Evolutionary conservation across 2,113 vertebrate genomes (phyloP).

Genomic region (Psephotus haematonotus): DNA sequence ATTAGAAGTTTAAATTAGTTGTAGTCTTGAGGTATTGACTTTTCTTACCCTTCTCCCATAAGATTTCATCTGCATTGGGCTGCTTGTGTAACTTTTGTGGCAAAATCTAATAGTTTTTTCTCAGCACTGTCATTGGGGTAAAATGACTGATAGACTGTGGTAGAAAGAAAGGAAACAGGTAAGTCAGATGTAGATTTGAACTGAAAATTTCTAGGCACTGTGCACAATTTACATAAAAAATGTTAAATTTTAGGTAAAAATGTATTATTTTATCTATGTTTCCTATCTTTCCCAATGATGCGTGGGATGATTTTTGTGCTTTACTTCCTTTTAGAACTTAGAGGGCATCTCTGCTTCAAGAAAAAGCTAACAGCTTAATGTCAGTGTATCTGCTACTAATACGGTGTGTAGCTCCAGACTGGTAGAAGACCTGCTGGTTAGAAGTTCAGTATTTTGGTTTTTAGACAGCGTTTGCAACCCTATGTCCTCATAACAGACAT

Average conservation of each 20-base stretch:
- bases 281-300: neutral
- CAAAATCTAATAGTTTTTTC: neutral
- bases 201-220: neutral
- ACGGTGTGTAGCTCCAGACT: accelerated
- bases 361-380: neutral
- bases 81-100: neutral
- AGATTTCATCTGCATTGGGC: neutral
- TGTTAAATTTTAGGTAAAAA: neutral
- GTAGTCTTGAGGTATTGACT: neutral
- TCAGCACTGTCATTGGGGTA: accelerated
- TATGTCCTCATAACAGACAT: neutral
- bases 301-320: neutral
- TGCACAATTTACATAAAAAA: neutral
- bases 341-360: neutral
- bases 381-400: neutral
- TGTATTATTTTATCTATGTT: neutral
- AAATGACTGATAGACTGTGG: neutral
- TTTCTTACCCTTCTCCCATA: neutral
- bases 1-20: neutral
- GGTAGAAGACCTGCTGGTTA: neutral
- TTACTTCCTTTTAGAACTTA: neutral
- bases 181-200: neutral
- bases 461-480: neutral
- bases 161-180: neutral
- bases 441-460: neutral